Conservation (phyloP, 2,797 vertebrate genomes). For the Atherinosoma microstoma region DNA sequence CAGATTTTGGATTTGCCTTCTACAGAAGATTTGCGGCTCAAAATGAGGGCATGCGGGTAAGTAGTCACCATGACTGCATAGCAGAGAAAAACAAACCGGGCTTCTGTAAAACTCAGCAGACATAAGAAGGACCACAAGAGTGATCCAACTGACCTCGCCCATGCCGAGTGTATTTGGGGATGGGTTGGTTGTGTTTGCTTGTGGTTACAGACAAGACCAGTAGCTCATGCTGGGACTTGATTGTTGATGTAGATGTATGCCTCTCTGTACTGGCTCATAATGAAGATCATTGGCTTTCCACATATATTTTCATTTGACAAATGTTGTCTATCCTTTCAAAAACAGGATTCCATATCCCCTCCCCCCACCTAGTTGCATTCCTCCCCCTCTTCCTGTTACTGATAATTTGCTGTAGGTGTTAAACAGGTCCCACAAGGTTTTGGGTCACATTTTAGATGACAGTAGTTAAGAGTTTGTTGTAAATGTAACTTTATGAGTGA, state of each 20-base stretch:
- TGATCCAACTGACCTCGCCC: conserved; percentile 4
- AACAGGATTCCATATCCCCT: not conserved
- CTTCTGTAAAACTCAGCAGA: not conserved
- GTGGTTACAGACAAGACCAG: conserved; percentile 34
- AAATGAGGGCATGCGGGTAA: conserved; percentile 79
- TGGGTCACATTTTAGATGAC: conserved; percentile 4
- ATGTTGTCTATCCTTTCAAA: not conserved
- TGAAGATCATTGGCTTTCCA: not conserved
- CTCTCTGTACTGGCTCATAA: not conserved
- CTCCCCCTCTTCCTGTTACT: not conserved
- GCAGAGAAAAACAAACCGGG: conserved; percentile 9
- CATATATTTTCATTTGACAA: not conserved
- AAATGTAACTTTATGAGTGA: not conserved
- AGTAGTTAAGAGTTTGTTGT: not conserved
- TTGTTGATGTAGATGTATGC: conserved; percentile 1
- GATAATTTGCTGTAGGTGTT: conserved; percentile 10
- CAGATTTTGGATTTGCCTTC: conserved; percentile 90
- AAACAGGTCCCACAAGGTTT: conserved; percentile 42
- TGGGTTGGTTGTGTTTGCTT: not conserved
- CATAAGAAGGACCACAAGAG: not conserved
- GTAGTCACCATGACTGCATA: not conserved
- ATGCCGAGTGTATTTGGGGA: not conserved
- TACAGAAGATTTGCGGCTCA: conserved; percentile 88
- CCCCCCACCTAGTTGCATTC: not conserved
- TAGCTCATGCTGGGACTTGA: conserved; percentile 37